A percentile compares a stretch with the other conserved stretches of the same genome.
Conservation (phyloP, 2,888 invertebrate genomes). For the Brachypalpus laphriformis region DNA sequence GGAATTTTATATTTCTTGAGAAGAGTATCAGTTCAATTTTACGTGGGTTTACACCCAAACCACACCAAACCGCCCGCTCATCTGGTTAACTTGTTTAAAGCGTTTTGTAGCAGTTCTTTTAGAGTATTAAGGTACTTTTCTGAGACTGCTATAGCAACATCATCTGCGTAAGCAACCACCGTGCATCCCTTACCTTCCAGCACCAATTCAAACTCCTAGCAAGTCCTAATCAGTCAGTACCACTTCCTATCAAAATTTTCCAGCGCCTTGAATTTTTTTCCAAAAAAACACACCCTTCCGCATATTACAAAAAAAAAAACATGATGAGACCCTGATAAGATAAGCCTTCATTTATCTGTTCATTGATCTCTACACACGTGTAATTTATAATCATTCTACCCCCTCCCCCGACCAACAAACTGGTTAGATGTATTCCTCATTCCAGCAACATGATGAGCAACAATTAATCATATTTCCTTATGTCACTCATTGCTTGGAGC, state of each 20-base stretch:
- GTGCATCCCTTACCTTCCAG: too few species aligned
- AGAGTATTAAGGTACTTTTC: too few species aligned
- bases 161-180: too few species aligned
- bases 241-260: background rate
- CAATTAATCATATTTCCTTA: constrained; percentile 25
- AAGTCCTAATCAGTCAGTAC: background rate
- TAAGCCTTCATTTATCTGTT: constrained; percentile 14
- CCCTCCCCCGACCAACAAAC: background rate
- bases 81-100: too few species aligned
- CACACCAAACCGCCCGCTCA: too few species aligned
- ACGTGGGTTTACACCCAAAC: too few species aligned
- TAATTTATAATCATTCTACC: constrained; percentile 22
- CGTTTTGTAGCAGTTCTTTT: too few species aligned
- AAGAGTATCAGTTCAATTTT: too few species aligned
- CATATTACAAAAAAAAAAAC: background rate
- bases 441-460: background rate
- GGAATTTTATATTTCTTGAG: too few species aligned
- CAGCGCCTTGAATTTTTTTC: background rate
- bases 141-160: too few species aligned
- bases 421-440: background rate
- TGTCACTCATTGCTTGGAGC: constrained; percentile 15
- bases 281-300: constrained; percentile 28
- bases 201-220: background rate
- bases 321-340: constrained; percentile 43
- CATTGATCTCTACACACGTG: constrained; percentile 50